Base-by-base conservation (phyloP, 2,797 vertebrate genomes). In the Karalla daura region DNA sequence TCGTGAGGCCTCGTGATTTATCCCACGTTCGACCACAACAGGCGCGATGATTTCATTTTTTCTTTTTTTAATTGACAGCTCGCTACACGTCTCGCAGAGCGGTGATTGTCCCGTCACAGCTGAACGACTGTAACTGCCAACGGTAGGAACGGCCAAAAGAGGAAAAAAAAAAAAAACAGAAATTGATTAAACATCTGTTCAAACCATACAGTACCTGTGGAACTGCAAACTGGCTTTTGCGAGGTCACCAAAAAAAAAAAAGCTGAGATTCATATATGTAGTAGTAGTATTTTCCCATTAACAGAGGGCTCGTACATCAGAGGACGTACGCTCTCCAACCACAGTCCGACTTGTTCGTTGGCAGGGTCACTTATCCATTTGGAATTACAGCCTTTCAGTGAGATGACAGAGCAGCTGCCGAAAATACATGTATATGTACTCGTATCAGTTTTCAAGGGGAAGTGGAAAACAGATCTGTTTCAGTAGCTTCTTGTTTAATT, bases 31-130 rank as follows among this genome's bases (percentile, higher is more conserved):
- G 41, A 68, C 58, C 43, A 13, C 18, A 21, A 52, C 9, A 12
- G 23, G 54, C 10, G 30, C 35, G 30, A 69, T 60, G 7, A 60
- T 63, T 81, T 55, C 33, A 44, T 64, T 65, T 64, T 41, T 39
- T 36, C 44, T 64, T 65, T 64, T 41, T 39, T 15, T 55, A 60
- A 64, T 0, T 58, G 39, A 51, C 52, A 20, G 39, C 40, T 35
- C 1, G 15, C 32, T 13, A 11, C 49, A 36, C 15, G 27, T 55
- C 15, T 36, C 44, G 3, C 10, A 14, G 1, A 52, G 43, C 10
- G 32, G n/a, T 9, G 32, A 45, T 41, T 50, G 27, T 40, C 27
- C 45, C 45, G 43, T 53, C 21, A 23, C 9, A 53, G 15, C 17
- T 44, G 20, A 32, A 10, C 25, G 53, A 58, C n/a, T 40, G 20